Percentiles rank a stretch among this genome's conserved stretches.
Evolutionary conservation across 1,140 invertebrate genomes (phyloP).

Genomic region (Aphelenchoides besseyi): DNA sequence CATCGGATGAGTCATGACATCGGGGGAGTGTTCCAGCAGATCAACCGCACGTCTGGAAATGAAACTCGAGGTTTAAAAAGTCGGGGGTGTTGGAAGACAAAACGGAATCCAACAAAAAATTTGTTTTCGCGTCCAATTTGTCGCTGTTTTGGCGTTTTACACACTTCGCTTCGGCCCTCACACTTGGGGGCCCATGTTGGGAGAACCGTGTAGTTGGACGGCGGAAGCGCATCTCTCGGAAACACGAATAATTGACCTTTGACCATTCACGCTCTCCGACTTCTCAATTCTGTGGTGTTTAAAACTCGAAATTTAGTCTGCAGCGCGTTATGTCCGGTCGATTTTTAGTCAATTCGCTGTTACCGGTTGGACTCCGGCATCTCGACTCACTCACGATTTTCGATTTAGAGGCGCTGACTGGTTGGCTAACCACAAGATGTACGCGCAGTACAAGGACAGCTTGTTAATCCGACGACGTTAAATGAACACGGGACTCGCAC

Average conservation of each 20-base stretch:
- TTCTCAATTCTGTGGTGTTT: neutral
- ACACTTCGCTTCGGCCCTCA: too few species aligned
- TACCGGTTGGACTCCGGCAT: neutral
- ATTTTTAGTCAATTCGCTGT: neutral
- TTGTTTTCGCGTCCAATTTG: neutral
- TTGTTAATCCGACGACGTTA: slow-evolving; percentile 1
- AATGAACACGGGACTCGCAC: too few species aligned
- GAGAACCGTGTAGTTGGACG: too few species aligned
- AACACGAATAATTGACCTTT: neutral
- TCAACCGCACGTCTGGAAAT: neutral
- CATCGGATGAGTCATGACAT: too few species aligned
- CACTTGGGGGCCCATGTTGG: too few species aligned
- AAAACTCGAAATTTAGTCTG: neutral
- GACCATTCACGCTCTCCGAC: neutral
- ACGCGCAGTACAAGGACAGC: neutral
- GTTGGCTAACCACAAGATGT: slow-evolving; percentile 9
- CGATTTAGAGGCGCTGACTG: slow-evolving; percentile 1
- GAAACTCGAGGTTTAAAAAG: neutral
- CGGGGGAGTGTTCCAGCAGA: neutral
- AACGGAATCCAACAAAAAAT: neutral
- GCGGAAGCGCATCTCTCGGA: neutral
- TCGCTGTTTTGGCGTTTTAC: too few species aligned
- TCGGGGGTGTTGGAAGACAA: neutral
- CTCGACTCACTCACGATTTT: neutral
- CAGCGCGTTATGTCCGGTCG: neutral